Base-by-base conservation (phyloP, 2,113 vertebrate genomes). In the Nothobranchius furzeri region DNA sequence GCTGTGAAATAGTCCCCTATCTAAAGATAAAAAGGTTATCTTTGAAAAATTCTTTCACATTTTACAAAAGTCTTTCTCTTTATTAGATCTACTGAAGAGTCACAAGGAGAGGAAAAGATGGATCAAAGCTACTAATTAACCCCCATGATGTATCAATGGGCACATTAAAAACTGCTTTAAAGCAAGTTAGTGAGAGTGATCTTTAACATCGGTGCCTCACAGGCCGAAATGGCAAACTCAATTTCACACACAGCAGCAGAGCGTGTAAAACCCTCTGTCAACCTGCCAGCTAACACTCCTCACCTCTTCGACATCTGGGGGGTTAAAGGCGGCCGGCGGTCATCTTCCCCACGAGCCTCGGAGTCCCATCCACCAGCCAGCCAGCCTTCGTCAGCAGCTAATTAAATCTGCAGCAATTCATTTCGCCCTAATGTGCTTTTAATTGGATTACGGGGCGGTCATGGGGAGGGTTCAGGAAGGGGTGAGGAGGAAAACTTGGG, bases 371-470 rank as follows among this genome's bases (percentile, higher is more conserved):
- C 67, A n/a, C 58, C 82, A 58, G 49, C 68, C 70, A 68, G 77
- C 75, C 76, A 80, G 75, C 86, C 88, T 89, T 91, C 75, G 75
- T 89, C 91, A 83, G 86, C 73, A 47, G 81, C 87, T 90, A 93
- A 93, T 93, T 91, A 79, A 89, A 92, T 93, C 87, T 85, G 66
- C 62, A 2, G 62, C 82, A 83, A 88, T 92, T 91, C 85, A 91
- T 93, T 93, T 88, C 71, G 78, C 61, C 68, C 71, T 90, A 90
- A 93, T 92, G 89, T 87, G 90, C 77, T 89, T 89, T 90, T 93
- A 93, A 92, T 93, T 91, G 85, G 79, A 91, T 93, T 92, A 91
- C 76, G 86, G 68, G 70, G 60, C 61, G 73, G 89, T 88, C 83
- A 71, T 58, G 75, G 81, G 85, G 78, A 80, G 85, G 81, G 82